Evolutionary conservation across 2,888 invertebrate genomes (phyloP), one percentile per base, ranked within the genome.

Genomic region (Tiphia femorata): DNA sequence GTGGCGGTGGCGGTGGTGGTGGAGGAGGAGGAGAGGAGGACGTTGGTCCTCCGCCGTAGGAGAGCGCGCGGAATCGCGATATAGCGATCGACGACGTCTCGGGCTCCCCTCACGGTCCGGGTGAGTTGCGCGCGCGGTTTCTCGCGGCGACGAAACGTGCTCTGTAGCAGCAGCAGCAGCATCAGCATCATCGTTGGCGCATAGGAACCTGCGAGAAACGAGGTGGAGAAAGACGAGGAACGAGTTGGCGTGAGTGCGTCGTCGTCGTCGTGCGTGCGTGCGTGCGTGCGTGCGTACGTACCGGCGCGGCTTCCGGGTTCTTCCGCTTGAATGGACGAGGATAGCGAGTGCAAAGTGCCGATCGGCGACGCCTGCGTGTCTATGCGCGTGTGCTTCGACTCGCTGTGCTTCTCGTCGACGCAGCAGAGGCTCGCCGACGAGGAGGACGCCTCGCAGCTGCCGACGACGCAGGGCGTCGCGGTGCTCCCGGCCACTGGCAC

Each of bases 361-460:
- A 77, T 79, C 73, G 76, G 74, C 76, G 80, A 81, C 79, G 67
- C 81, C 77, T 82, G 81, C 89, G 89, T 89, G 89, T 91, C 90
- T 90, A 94, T 94, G 94, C 93, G 93, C 89, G 92, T 94, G 89
- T 94, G 94, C 86, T 93, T 94, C 87, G 93, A 93, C 86, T 90
- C 90, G 88, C 88, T 92, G 87, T 94, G 94, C 91, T 94, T 94
- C 91, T 92, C 93, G 89, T 92, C 92, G 88, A 77, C 81, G 79
- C 74, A 76, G 75, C 80, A 80, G 91, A 92, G 91, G 90, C 91
- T 91, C 84, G 88, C 89, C 87, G 89, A 88, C 89, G 91, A 88
- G 88, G 91, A 91, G 88, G 91, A 91, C 88, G 90, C 89, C 84
- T 86, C 87, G 85, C 75, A 75, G 57, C 66, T 71, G 59, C 68